phyloP scores from a whole-genome alignment of 2,888 invertebrate species.

The Sthenelais limicola region DNA sequence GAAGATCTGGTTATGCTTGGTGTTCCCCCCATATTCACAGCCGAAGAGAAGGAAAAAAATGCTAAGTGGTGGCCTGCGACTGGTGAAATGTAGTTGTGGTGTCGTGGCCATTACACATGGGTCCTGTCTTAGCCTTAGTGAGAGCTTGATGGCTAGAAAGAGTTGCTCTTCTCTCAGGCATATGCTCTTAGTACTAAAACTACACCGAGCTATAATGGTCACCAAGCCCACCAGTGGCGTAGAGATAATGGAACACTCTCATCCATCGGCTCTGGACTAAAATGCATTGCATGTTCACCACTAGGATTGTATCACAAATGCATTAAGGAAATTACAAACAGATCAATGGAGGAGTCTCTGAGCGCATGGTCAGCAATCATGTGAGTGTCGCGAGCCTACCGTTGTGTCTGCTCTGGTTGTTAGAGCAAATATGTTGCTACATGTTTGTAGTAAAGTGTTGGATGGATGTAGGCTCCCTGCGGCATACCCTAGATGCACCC shows the following conservation, averaged over 20 bases:
- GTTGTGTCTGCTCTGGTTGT: not conserved
- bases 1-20: too few relatives aligned
- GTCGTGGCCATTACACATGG: slow-evolving; percentile 28
- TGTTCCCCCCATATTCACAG: too few relatives aligned
- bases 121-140: slow-evolving; percentile 10
- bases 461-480: too few relatives aligned
- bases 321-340: slow-evolving; percentile 40
- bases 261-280: slow-evolving; percentile 15
- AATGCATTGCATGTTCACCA: slow-evolving; percentile 36
- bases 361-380: slow-evolving; percentile 21
- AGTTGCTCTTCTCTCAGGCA: not conserved
- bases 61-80: slow-evolving; percentile 14
- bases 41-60: too few relatives aligned
- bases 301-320: slow-evolving; percentile 38
- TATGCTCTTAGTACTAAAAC: not conserved
- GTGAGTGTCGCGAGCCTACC: slow-evolving; percentile 1
- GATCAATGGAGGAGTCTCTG: slow-evolving; percentile 8
- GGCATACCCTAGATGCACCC: too few relatives aligned
- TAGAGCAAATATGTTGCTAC: too few relatives aligned
- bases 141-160: slow-evolving; percentile 7
- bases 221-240: not conserved
- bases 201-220: slow-evolving; percentile 5
- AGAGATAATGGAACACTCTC: slow-evolving; percentile 20
- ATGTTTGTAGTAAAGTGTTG: too few relatives aligned
- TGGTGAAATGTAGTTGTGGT: slow-evolving; percentile 32